Evolutionary conservation across 1,140 invertebrate species (phyloP).

Genomic region (Anadara kagoshimensis): DNA sequence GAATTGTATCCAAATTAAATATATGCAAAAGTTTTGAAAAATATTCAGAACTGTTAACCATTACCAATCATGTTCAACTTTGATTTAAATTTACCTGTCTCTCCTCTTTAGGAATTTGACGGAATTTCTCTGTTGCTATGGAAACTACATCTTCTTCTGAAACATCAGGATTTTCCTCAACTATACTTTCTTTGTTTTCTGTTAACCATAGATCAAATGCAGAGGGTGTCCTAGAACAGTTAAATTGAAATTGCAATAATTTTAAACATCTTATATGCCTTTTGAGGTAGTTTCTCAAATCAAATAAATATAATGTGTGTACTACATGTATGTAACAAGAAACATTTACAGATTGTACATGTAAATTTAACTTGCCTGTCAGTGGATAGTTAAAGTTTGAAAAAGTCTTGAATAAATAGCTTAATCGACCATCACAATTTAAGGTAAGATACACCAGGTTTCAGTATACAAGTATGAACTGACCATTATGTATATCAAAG

Average conservation of each 20-base stretch:
- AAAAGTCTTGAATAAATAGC: background rate
- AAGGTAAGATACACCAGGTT: too few species aligned
- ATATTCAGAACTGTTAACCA: background rate
- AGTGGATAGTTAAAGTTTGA: background rate
- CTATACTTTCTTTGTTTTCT: constrained; percentile 48
- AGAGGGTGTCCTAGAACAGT: constrained; percentile 43
- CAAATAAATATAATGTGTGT: background rate
- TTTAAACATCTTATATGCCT: background rate
- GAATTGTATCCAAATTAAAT: background rate
- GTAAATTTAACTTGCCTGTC: background rate
- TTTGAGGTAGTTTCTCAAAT: background rate
- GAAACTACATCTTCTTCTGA: constrained; percentile 58
- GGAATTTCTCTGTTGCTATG: constrained; percentile 58
- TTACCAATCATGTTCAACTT: background rate
- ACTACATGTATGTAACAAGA: background rate
- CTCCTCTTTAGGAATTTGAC: constrained; percentile 63
- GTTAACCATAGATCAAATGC: constrained; percentile 69
- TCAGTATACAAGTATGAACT: too few species aligned
- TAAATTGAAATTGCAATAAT: background rate
- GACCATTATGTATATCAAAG: too few species aligned
- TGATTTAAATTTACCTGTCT: constrained; percentile 55
- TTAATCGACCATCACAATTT: too few species aligned
- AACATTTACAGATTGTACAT: background rate
- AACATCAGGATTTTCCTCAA: constrained; percentile 55
- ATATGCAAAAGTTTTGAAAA: background rate